Percentiles rank a stretch among this genome's conserved stretches.
phyloP scores from a whole-genome alignment of 1,140 invertebrate species.

The Doryteuthis pealeii region DNA sequence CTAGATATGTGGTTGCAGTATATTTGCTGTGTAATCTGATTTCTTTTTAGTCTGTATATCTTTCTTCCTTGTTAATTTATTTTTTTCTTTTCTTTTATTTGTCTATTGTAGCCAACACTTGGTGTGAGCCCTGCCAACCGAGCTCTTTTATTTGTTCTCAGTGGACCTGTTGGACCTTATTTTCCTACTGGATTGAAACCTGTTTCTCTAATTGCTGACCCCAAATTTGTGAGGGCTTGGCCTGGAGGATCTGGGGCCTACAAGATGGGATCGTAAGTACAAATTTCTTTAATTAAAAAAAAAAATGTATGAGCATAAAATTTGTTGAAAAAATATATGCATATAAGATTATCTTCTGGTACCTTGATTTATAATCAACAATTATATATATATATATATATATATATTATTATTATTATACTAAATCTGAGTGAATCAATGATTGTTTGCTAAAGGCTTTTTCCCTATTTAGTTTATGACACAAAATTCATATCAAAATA shows the following conservation, averaged over 20 bases:
- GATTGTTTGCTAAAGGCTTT: no score
- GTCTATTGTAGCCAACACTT: slow-evolving; percentile 74
- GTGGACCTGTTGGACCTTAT: slow-evolving; percentile 91
- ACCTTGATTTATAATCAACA: no score
- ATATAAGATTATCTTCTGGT: no score
- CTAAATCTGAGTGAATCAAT: no score
- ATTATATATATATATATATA: no score
- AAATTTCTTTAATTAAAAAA: neutral
- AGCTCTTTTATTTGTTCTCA: slow-evolving; percentile 86
- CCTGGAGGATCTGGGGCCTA: slow-evolving; percentile 85
- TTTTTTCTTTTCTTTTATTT: slow-evolving; percentile 18
- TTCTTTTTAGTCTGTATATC: no score
- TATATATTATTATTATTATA: no score
- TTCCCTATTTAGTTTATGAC: no score
- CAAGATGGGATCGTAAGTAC: slow-evolving; percentile 85
- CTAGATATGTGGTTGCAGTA: no score
- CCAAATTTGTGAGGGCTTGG: slow-evolving; percentile 84
- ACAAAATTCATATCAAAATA: no score
- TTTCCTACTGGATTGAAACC: slow-evolving; percentile 76
- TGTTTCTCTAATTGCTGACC: slow-evolving; percentile 79
- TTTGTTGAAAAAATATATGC: no score
- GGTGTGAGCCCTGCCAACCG: slow-evolving; percentile 83
- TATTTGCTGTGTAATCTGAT: no score
- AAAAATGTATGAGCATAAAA: neutral
- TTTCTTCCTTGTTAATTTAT: neutral